These are phyloP conservation scores for Pogonomyrmex barbatus DNA, from an alignment of 1,140 invertebrate genomes.

Conservation along the genomic window DNA sequence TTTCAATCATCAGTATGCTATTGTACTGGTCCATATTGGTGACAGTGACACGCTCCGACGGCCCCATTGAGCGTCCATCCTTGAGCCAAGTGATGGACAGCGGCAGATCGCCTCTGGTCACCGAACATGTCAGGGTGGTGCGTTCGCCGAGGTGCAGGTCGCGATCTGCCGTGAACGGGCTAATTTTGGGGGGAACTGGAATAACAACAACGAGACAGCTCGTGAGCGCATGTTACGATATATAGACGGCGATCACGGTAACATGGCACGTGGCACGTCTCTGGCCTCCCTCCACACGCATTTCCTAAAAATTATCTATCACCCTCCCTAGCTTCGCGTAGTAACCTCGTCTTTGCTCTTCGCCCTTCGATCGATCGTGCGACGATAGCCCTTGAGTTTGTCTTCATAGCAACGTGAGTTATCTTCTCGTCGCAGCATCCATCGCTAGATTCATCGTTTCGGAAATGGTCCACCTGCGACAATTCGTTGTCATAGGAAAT, in stretches of 20 bases:
- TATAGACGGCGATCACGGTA: slow-evolving; percentile 52
- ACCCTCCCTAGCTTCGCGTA: too few species aligned
- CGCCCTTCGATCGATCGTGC: slow-evolving; percentile 1
- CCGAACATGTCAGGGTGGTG: slow-evolving; percentile 91
- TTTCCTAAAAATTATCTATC: slow-evolving; percentile 52
- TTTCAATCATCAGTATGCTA: slow-evolving; percentile 92
- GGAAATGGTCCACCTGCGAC: slow-evolving; percentile 54
- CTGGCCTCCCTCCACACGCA: not conserved
- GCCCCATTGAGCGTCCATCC: slow-evolving; percentile 89
- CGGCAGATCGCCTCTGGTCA: slow-evolving; percentile 92
- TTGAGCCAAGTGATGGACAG: slow-evolving; percentile 92
- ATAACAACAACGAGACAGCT: slow-evolving; percentile 81
- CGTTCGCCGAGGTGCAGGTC: slow-evolving; percentile 92
- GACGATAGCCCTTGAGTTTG: not conserved
- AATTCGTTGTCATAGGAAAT: slow-evolving; percentile 59
- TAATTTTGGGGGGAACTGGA: slow-evolving; percentile 93
- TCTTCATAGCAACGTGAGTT: not conserved
- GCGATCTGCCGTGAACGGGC: slow-evolving; percentile 90
- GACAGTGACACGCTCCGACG: slow-evolving; percentile 88
- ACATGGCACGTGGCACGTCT: slow-evolving; percentile 20
- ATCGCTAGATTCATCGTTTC: not conserved
- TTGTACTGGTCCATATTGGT: slow-evolving; percentile 92
- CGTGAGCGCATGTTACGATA: slow-evolving; percentile 66
- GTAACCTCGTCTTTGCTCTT: slow-evolving; percentile 26
- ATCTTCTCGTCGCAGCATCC: not conserved